These are phyloP conservation scores for Rallus crepitans DNA, from an alignment of 2,797 vertebrate species.

Conservation along the genomic window DNA sequence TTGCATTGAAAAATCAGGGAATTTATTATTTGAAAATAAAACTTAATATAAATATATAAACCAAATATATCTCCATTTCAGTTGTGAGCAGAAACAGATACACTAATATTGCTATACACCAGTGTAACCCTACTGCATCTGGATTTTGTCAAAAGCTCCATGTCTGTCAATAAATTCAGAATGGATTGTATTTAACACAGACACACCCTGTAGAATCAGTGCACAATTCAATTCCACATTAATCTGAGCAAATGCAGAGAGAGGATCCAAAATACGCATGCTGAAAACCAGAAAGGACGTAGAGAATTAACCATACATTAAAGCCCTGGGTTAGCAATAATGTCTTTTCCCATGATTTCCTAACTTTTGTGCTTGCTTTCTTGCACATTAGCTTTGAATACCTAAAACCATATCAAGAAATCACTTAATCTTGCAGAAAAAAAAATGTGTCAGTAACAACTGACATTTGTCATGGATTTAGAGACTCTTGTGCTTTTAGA, in stretches of 20 bases:
- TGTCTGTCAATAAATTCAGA: not conserved
- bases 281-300: not conserved
- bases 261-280: not conserved
- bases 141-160: not conserved
- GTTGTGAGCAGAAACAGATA: not conserved
- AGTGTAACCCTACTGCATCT: not conserved
- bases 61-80: not conserved
- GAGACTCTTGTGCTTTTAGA: slow-evolving; percentile 30
- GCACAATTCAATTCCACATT: not conserved
- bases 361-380: not conserved
- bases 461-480: slow-evolving; percentile 15
- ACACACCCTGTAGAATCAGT: not conserved
- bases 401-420: not conserved
- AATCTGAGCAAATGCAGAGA: not conserved
- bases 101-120: not conserved
- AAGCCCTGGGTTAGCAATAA: slow-evolving; percentile 17
- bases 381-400: not conserved
- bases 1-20: not conserved
- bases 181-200: not conserved
- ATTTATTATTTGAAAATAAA: not conserved
- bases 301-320: not conserved
- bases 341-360: not conserved
- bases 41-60: not conserved
- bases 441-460: slow-evolving; percentile 12
- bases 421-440: not conserved